Base-by-base conservation (phyloP, 1,140 invertebrate genomes). In the Zaprionus kolodkinae region DNA sequence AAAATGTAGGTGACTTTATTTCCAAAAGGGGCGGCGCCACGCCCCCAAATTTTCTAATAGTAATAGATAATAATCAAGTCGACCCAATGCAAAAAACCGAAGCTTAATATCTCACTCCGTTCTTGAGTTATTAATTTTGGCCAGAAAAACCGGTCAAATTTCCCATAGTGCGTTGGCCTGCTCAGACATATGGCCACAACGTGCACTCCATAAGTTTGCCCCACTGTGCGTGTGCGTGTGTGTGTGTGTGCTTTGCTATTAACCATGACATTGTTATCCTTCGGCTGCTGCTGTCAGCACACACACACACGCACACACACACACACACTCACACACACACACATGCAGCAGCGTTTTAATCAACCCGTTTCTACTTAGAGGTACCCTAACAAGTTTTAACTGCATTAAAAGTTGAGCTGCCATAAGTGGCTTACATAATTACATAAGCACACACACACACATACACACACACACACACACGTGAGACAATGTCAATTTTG, bases 351-450 rank as follows among this genome's bases (percentile, higher is more conserved):
- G 33, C 50, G 36, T 67, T 76, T 77, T 73, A 73, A 77, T 79
- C 69, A 73, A 76, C 63, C 62, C 57, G 74, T 61, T 77, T 77
- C 64, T 79, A 60, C 60, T 70, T 64, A 21, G 55, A 59, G 60
- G 69, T 65, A 55, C 68, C 40, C 40, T 69, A 66, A 78, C 70
- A 80, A 70, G 61, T 78, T 78, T 78, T 78, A 80, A 80, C 64
- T 78, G 66, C 78, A 74, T 80, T 80, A 78, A 74, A 69, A 69
- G 61, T 78, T 78, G 40, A 69, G 60, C 60, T 71, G 6, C 36
- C 72, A 36, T 71, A 75, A 75, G 72, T 70, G 72, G 72, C 68
- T 71, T 76, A 76, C 56, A 76, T 72, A 76, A 76, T 67, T 72
- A 76, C 50, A 71, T 60, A 64, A 64, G 11, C 43, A 71, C 43